Percentiles rank a stretch among this genome's conserved stretches.
These are phyloP conservation scores for Diplogasteroides magnus DNA, from an alignment of 1,140 invertebrate species.

Conservation along the genomic window DNA sequence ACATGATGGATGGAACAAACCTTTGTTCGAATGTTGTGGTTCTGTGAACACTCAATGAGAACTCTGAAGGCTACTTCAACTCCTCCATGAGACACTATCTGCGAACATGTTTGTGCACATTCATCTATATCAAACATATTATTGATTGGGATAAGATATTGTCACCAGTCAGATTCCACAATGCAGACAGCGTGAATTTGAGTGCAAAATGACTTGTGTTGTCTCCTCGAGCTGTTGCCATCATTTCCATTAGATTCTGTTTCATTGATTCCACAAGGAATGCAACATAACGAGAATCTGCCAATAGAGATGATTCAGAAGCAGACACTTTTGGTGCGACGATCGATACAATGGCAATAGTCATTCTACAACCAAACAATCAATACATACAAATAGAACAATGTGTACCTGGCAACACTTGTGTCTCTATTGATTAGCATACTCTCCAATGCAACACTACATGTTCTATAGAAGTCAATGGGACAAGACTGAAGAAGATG, in stretches of 20 bases:
- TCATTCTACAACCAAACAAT: conserved; percentile 64
- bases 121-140: conserved; percentile 64
- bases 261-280: conserved; percentile 70
- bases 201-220: conserved; percentile 64
- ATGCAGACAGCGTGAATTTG: conserved; percentile 73
- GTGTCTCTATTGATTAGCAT: conserved; percentile 32
- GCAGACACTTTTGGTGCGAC: conserved; percentile 69
- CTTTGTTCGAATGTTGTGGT: conserved; percentile 72
- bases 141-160: too few relatives aligned
- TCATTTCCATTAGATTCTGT: conserved; percentile 57
- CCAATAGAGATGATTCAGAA: conserved; percentile 69
- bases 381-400: conserved; percentile 14
- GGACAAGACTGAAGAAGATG: conserved; percentile 69
- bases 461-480: conserved; percentile 34
- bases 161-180: conserved; percentile 73
- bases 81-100: conserved; percentile 70
- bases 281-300: conserved; percentile 69
- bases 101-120: conserved; percentile 68
- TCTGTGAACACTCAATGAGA: conserved; percentile 64
- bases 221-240: background rate
- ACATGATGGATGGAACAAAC: too few relatives aligned
- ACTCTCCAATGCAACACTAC: conserved; percentile 29
- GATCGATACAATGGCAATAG: conserved; percentile 76
- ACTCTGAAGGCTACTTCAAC: conserved; percentile 69
- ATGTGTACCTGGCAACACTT: conserved; percentile 21